Percentiles rank a stretch among this genome's conserved stretches.
phyloP scores from a whole-genome alignment of 2,113 vertebrate species.

The Bucco capensis region DNA sequence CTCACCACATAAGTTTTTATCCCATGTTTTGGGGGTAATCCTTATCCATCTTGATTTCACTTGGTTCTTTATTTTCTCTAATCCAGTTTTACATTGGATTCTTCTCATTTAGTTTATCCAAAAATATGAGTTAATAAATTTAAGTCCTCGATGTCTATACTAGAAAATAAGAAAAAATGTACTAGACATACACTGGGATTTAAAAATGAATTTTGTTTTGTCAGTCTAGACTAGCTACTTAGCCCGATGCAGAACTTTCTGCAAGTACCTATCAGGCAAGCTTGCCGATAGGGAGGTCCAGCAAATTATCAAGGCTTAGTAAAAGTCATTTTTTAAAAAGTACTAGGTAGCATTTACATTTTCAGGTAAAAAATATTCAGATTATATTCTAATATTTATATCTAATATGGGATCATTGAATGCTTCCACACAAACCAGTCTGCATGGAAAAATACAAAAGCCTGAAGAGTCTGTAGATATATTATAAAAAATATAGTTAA shows the following conservation, averaged over 20 bases:
- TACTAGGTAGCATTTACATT: neutral
- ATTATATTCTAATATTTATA: neutral
- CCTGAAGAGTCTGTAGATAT: neutral
- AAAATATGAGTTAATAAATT: neutral
- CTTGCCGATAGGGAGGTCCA: neutral
- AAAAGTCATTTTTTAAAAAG: neutral
- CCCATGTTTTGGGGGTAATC: neutral
- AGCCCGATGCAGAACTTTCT: neutral
- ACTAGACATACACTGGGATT: neutral
- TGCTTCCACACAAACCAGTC: neutral
- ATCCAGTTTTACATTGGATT: neutral
- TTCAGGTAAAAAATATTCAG: neutral
- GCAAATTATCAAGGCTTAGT: neutral
- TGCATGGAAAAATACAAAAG: neutral
- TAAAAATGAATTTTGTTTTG: neutral
- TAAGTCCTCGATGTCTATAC: neutral
- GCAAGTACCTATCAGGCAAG: neutral
- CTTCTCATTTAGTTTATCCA: neutral
- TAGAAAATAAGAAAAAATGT: neutral
- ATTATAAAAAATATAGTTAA: neutral
- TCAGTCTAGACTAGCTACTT: neutral
- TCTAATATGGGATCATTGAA: neutral
- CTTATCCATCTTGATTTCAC: neutral
- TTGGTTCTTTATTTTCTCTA: neutral
- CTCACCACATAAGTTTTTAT: neutral